These are phyloP conservation scores for Chauna torquata DNA, from an alignment of 2,113 vertebrate species.

Conservation along the genomic window DNA sequence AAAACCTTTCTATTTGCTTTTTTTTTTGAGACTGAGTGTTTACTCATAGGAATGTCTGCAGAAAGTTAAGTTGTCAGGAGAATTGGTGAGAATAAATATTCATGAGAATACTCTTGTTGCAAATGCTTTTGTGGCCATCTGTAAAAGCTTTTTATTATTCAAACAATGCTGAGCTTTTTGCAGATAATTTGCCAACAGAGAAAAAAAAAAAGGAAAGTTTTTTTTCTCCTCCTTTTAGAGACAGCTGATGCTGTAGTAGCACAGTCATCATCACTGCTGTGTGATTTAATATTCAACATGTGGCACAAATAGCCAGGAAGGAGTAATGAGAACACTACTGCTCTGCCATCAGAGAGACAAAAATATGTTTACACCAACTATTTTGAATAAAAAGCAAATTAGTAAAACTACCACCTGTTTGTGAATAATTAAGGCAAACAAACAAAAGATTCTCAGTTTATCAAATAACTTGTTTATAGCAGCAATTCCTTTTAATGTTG, in stretches of 20 bases:
- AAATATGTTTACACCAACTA: neutral
- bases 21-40: neutral
- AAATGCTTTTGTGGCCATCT: slow-evolving; percentile 22
- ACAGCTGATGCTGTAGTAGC: neutral
- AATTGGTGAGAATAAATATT: slow-evolving; percentile 59
- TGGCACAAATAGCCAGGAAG: neutral
- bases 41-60: neutral
- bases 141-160: slow-evolving; percentile 63
- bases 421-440: slow-evolving; percentile 37
- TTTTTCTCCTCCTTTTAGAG: neutral
- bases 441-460: neutral
- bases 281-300: neutral
- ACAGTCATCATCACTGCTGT: neutral
- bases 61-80: slow-evolving; percentile 48
- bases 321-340: neutral
- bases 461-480: slow-evolving; percentile 4
- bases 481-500: neutral
- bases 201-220: fast-evolving
- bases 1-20: slow-evolving; percentile 34
- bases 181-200: slow-evolving; percentile 38
- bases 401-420: slow-evolving; percentile 12
- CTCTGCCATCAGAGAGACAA: neutral
- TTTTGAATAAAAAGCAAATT: neutral
- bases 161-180: slow-evolving; percentile 43
- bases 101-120: neutral